A percentile compares a stretch with the other conserved stretches of the same genome.
Evolutionary conservation across 2,113 vertebrate species (phyloP).

Genomic region (Azemiops feae): DNA sequence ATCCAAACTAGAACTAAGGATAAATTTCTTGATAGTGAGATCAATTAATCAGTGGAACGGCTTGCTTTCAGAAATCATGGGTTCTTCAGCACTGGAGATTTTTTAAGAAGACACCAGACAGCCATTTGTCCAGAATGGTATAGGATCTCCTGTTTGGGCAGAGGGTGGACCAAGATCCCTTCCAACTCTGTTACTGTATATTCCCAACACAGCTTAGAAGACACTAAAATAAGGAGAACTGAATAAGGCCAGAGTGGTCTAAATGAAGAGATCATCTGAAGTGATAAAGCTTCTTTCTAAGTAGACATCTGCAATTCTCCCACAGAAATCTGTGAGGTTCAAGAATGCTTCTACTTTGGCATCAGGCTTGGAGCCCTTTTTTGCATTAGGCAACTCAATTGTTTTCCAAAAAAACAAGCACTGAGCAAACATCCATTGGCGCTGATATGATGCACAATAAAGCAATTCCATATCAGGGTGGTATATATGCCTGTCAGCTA

Average conservation of each 20-base stretch:
- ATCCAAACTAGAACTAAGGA: neutral
- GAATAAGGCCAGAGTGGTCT: neutral
- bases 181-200: neutral
- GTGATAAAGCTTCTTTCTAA: neutral
- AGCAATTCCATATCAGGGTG: neutral
- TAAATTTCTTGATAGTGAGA: neutral
- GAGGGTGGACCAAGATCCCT: neutral
- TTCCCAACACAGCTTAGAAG: neutral
- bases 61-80: neutral
- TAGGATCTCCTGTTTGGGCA: neutral
- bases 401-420: neutral
- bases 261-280: neutral
- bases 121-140: neutral
- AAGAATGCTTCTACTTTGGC: neutral
- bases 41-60: neutral
- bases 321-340: neutral
- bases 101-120: neutral
- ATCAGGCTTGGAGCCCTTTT: neutral
- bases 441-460: neutral
- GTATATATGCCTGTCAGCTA: neutral
- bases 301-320: neutral
- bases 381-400: neutral
- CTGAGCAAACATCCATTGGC: slow-evolving; percentile 1
- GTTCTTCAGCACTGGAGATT: neutral
- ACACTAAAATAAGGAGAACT: neutral